phyloP scores from a whole-genome alignment of 2,888 invertebrate genomes.

The Pandemis corylana region DNA sequence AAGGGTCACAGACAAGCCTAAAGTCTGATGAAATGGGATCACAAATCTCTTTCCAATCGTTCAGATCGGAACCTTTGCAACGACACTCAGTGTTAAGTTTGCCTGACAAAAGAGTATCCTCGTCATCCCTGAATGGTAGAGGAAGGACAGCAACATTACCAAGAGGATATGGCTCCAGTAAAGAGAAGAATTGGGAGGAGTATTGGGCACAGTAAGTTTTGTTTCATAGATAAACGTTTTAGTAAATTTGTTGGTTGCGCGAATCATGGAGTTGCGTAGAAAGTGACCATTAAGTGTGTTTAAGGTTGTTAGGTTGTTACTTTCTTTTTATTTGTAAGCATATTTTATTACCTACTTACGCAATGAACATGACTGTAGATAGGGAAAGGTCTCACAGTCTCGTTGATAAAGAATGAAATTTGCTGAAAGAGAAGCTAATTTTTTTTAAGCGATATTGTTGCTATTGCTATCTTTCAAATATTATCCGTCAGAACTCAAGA shows the following conservation, averaged over 20 bases:
- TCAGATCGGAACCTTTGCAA: constrained; percentile 71
- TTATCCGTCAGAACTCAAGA: background rate
- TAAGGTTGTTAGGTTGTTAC: constrained; percentile 18
- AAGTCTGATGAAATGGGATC: constrained; percentile 71
- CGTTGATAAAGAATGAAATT: background rate
- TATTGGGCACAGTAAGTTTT: constrained; percentile 80
- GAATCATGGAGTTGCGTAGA: constrained; percentile 7
- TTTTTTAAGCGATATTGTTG: background rate
- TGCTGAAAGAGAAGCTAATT: background rate
- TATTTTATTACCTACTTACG: background rate
- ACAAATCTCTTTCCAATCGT: constrained; percentile 70
- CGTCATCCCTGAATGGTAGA: constrained; percentile 65
- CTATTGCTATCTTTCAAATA: background rate
- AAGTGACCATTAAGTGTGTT: constrained; percentile 24
- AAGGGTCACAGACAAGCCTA: constrained; percentile 68
- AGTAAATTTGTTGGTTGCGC: background rate
- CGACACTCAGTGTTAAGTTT: constrained; percentile 69
- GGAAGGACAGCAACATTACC: constrained; percentile 73
- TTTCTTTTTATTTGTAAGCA: constrained; percentile 28
- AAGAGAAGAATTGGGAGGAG: constrained; percentile 78
- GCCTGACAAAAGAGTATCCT: constrained; percentile 67
- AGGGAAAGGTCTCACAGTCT: constrained; percentile 18
- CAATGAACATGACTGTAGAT: background rate
- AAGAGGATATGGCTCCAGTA: constrained; percentile 73
- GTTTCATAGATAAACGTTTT: constrained; percentile 1